Percentiles rank a stretch among this genome's conserved stretches.
Conservation (phyloP, 2,888 invertebrate genomes). For the Caenorhabditis zanzibari region DNA sequence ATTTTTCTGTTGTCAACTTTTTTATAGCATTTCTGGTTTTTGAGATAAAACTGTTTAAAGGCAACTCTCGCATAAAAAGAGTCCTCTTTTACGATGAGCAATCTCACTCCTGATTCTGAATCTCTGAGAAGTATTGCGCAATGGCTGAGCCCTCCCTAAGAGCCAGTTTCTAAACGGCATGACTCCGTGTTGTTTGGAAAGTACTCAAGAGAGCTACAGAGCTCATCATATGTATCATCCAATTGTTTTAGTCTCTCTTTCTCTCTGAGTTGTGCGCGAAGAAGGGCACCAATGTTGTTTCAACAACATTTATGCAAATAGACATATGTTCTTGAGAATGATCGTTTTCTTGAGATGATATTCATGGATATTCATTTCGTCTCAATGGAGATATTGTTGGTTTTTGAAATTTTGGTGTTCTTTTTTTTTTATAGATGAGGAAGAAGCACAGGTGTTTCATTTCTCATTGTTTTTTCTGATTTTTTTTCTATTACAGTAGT, state of each 20-base stretch:
- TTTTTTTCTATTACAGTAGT: neutral
- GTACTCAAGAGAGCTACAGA: too few species aligned
- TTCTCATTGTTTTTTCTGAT: neutral
- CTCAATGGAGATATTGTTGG: too few species aligned
- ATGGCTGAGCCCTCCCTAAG: neutral
- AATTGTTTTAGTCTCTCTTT: slow-evolving; percentile 43
- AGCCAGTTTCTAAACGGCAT: slow-evolving; percentile 49
- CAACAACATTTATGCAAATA: slow-evolving; percentile 47
- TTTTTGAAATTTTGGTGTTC: neutral
- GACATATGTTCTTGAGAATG: slow-evolving; percentile 26
- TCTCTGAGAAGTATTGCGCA: slow-evolving; percentile 1
- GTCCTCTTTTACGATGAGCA: too few species aligned
- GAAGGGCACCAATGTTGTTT: slow-evolving; percentile 23
- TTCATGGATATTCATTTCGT: too few species aligned
- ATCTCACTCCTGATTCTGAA: too few species aligned
- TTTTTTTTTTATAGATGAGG: neutral
- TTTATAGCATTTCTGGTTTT: too few species aligned
- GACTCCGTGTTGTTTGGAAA: slow-evolving; percentile 46
- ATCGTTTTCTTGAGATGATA: neutral
- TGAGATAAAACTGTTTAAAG: too few species aligned
- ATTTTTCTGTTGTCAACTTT: too few species aligned
- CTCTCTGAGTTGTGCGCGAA: slow-evolving; percentile 34
- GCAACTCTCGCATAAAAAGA: too few species aligned
- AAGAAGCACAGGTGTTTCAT: neutral
- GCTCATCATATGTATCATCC: slow-evolving; percentile 35